Evolutionary conservation across 2,113 vertebrate species (phyloP), one percentile per base, ranked within the genome.

Genomic region (Syngnathoides biaculeatus): DNA sequence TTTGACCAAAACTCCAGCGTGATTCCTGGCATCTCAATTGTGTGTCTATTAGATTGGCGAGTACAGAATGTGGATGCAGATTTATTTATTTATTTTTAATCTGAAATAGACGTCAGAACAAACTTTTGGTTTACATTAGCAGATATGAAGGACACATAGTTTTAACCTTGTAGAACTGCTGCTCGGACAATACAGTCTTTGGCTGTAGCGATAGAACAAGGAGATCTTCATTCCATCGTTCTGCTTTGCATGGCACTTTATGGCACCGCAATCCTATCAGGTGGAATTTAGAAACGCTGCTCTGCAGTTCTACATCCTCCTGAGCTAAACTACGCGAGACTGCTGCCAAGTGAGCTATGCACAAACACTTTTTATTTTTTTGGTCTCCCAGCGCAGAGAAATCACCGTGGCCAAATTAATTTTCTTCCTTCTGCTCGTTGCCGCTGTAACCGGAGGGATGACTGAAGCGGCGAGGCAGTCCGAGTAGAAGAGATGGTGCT

Each of bases 371-470:
- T 76, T 74, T 74, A 70, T 30, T 17, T 3, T 52, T 76, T 74
- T 74, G 69, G 38, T 17, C 11, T 43, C 81, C 72, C 63, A 30
- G 72, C 61, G 68, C 55, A 68, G 67, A 74, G 77, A 86, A 87
- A 83, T 86, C 83, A 75, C 80, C 48, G 20, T 87, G 74, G 82
- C 81, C 84, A 87, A 90, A 85, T 86, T 76, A 83, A 88, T 89
- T 86, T 85, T 80, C 84, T 86, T 79, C 83, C 81, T 81, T 75
- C 77, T 83, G 81, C 82, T 74, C 74, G 77, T 82, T 82, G 61
- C 74, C 75, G 79, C 81, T 66, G 77, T 74, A 89, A 87, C 86
- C 85, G 74, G 81, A 76, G 84, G 86, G 83, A 86, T 86, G 82
- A 85, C 66, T 74, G 80, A 84, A 65, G 81, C 75, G 84, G 79